These are phyloP conservation scores for Drosophila yooni DNA, from an alignment of 2,888 invertebrate genomes.

Conservation along the genomic window DNA sequence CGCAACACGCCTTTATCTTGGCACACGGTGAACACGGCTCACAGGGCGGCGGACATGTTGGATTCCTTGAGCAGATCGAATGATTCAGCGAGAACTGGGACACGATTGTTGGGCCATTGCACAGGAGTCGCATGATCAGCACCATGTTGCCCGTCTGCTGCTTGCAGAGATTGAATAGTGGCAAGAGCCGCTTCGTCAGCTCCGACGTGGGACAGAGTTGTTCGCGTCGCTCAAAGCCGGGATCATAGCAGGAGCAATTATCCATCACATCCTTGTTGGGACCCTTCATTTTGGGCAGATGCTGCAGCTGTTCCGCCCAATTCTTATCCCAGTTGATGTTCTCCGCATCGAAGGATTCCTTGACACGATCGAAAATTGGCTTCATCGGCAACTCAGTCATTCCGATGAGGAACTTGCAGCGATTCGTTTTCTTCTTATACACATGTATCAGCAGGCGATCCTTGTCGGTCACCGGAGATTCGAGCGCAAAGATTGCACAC, in stretches of 20 bases:
- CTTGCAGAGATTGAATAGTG: constrained; percentile 80
- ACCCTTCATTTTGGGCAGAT: constrained; percentile 65
- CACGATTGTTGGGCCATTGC: constrained; percentile 83
- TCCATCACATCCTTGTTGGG: constrained; percentile 52
- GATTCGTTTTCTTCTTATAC: constrained; percentile 83
- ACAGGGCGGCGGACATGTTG: constrained; percentile 43
- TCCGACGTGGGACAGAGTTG: constrained; percentile 81
- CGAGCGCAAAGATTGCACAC: constrained; percentile 82
- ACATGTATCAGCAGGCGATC: constrained; percentile 81
- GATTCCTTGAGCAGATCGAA: constrained; percentile 68
- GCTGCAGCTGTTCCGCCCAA: constrained; percentile 48
- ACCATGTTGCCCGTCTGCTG: constrained; percentile 83
- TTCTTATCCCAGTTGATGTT: constrained; percentile 77
- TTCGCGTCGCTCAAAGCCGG: constrained; percentile 64
- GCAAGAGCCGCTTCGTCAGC: constrained; percentile 80
- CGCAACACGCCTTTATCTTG: constrained; percentile 7
- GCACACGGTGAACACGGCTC: constrained; percentile 29
- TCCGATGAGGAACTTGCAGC: constrained; percentile 84
- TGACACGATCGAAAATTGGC: constrained; percentile 82
- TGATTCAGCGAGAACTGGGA: constrained; percentile 78
- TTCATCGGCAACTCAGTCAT: constrained; percentile 79
- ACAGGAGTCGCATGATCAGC: constrained; percentile 81
- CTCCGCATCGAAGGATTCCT: constrained; percentile 74
- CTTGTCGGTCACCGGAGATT: constrained; percentile 76
- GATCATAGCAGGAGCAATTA: constrained; percentile 76